Conservation (phyloP, 2,797 vertebrate species). For the Paramormyrops hopkinsi region DNA sequence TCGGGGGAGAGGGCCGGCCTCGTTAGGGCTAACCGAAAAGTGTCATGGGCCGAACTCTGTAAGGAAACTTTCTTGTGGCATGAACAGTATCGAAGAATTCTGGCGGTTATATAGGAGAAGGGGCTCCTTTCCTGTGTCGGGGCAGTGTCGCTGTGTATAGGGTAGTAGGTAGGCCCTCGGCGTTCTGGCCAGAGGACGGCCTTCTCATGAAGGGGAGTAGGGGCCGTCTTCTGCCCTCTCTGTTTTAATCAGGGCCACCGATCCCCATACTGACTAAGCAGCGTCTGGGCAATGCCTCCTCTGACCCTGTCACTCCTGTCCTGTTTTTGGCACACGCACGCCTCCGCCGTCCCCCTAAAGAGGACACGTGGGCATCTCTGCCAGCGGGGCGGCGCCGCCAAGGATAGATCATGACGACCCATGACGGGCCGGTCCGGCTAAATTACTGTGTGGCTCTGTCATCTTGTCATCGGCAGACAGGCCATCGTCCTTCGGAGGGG, state of each 20-base stretch:
- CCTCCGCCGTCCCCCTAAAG: slow-evolving; percentile 69
- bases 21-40: neutral
- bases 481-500: slow-evolving; percentile 67
- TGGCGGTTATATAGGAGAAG: neutral
- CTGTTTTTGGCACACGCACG: slow-evolving; percentile 73
- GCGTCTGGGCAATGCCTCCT: neutral
- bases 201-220: neutral
- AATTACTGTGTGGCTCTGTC: slow-evolving; percentile 80
- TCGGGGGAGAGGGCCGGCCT: neutral
- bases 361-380: slow-evolving; percentile 70
- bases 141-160: neutral
- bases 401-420: slow-evolving; percentile 87
- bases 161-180: neutral
- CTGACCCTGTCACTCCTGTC: neutral
- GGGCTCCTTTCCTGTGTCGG: neutral
- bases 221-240: neutral
- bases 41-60: neutral
- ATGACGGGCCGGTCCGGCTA: slow-evolving; percentile 82
- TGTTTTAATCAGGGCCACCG: neutral
- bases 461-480: slow-evolving; percentile 73
- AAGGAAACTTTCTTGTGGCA: neutral
- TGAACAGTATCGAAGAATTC: neutral
- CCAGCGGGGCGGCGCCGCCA: slow-evolving; percentile 75
- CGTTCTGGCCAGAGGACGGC: neutral
- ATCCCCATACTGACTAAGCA: neutral